Evolutionary conservation across 2,888 invertebrate species (phyloP), one percentile per base, ranked within the genome.

Genomic region (Escarpia spicata): DNA sequence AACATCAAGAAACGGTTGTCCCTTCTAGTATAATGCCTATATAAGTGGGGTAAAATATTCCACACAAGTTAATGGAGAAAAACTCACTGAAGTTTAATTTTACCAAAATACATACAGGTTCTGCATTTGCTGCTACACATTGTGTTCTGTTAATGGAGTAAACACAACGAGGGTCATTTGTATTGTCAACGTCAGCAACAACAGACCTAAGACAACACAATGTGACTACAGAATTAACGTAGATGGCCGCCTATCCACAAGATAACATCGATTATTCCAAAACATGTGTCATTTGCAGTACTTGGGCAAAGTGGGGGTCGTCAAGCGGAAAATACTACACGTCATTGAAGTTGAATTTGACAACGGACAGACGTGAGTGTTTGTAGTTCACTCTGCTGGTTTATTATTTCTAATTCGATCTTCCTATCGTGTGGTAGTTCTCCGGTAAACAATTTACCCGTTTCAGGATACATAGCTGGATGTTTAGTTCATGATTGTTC

Each of bases 221-320:
- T 19, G 6, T 26, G 26, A 75, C n/a, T 75, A 26, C 75, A 26
- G 15, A 75, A 4, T 75, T 75, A 26, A 75, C 26, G 4, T 6
- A n/a, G 75, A 4, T 26, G 19, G 75, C n/a, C n/a, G 26, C 19
- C 4, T 26, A 75, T n/a, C 75, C 75, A 75, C 3, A 15, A 19
- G 26, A n/a, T 75, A 75, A 26, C 75, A n/a, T n/a, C 19, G n/a
- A 15, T 75, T n/a, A 26, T 75, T 26, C 19, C 75, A 52, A 52
- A 52, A 9, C 2, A 9, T 52, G 52, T 52, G 52, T 9, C 9
- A 75, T 75, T n/a, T 75, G 75, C 75, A 75, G 75, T 75, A 26
- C 75, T n/a, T 75, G 75, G 75, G 75, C 75, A 75, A 75, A 75
- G 75, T 75, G 75, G 75, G 75, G 6, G 75, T 75, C 75, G n/a